Base-by-base conservation (phyloP, 37 sponge, comb jelly and placozoan genomes). In the Oscarella lobularis region DNA sequence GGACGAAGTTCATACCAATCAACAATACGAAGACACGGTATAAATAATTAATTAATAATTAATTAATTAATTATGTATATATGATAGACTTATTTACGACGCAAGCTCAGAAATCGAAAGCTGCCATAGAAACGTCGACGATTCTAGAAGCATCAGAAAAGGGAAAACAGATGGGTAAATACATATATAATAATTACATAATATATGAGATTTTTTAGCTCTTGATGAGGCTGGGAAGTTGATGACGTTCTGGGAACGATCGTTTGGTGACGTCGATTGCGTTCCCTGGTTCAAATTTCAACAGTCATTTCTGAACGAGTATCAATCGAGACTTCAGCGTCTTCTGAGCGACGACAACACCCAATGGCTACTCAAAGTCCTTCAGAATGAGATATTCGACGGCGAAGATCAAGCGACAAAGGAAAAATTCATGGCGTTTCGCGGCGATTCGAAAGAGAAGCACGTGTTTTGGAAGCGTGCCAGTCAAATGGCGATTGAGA, bases 241-340 rank as follows among this genome's bases (percentile, higher is more conserved):
- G n/a, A n/a, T n/a, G 40, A 82, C 80, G 34, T 87, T 92, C 75
- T 95, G 89, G 89, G 80, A 80, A 40, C 73, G 85, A 2, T 88
- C 84, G 68, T 91, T 91, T 38, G 84, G 83, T 0, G 80, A 77
- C 9, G 74, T 75, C 0, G 81, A 78, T 0, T 73, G 75, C 33
- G 85, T 88, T 5, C 38, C 83, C 2, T 92, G 89, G 89, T 80
- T 67, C 74, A 73, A 79, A 32, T 86, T 92, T 75, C 73, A 86
- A 48, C 76, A 83, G 41, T 77, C 78, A 2, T 81, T 92, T 55
- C 35, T 84, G 67, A 74, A 39, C 40, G 87, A 90, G 65, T 90
- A 83, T 41, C 79, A 86, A 27, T 73, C 83, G 0, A 77, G 86
- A 36, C 81, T 38, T 29, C 0, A 65, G 81, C 81, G 40, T 31